These are phyloP conservation scores for Calephelis virginiensis DNA, from an alignment of 1,140 invertebrate species.

Conservation along the genomic window DNA sequence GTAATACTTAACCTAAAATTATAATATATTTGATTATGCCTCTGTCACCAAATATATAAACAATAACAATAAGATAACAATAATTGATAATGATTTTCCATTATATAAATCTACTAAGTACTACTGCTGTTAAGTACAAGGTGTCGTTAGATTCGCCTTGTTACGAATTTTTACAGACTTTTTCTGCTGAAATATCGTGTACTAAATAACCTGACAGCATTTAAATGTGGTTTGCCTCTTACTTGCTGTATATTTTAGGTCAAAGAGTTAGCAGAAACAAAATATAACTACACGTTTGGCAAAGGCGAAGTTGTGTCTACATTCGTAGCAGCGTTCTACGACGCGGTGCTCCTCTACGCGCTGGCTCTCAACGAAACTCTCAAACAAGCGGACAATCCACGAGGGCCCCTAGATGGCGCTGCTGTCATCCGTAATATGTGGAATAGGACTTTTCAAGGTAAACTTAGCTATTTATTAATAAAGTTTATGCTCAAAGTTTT, in stretches of 20 bases:
- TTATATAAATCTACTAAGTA: too few species aligned
- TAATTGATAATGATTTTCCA: too few species aligned
- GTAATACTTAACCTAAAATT: too few species aligned
- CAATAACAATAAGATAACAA: too few species aligned
- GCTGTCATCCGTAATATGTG: conserved; percentile 92
- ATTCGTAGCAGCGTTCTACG: conserved; percentile 97
- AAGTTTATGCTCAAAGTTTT: background rate
- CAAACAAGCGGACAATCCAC: conserved; percentile 80
- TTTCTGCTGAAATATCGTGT: too few species aligned
- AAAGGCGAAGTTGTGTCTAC: conserved; percentile 86
- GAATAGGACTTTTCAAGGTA: conserved; percentile 92
- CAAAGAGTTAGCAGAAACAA: conserved; percentile 86
- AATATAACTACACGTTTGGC: conserved; percentile 90
- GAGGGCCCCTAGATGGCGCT: conserved; percentile 78
- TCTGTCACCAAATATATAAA: too few species aligned
- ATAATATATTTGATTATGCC: too few species aligned
- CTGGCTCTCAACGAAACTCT: conserved; percentile 93
- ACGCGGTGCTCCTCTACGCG: conserved; percentile 95
- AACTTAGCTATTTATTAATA: background rate
- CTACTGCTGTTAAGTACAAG: too few species aligned
- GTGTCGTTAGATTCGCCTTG: too few species aligned
- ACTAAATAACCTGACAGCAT: too few species aligned
- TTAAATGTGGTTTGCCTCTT: too few species aligned
- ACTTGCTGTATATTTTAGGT: conserved; percentile 76
- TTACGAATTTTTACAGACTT: too few species aligned